Base-by-base conservation (phyloP, 2,797 vertebrate species). In the Rallus crepitans region DNA sequence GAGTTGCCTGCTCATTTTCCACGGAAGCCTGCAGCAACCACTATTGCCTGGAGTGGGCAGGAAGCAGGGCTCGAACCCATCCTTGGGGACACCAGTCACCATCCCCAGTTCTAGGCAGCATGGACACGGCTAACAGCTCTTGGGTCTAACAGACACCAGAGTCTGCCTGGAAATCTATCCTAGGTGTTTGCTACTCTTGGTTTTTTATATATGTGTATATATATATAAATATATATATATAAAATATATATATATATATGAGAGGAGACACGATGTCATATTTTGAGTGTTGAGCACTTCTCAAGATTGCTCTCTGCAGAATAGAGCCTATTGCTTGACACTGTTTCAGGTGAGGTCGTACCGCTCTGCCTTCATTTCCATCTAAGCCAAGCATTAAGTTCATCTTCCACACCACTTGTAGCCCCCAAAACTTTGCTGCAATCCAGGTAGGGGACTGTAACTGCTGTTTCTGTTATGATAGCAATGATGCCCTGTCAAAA, bases 381-480 rank as follows among this genome's bases (percentile, higher is more conserved):
- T 1, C 35, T 7, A 17, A 45, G 7, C 18, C 1, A 7, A 1
- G 37, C 9, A 0, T 7, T 47, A 4, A 27, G 13, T 31, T 16
- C 20, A 17, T 33, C 31, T 25, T 11, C 27, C 45, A 5, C 37
- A 7, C 31, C 0, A 7, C 31, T 2, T 11, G 7, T 18, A 3
- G 35, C 13, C 21, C 56, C 47, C 60, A 1, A 8, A 31, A 61
- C 28, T 52, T 45, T 4, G 8, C 15, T 25, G 30, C 18, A 15
- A 23, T 3, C 10, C 72, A 0, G 4, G 2, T 16, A 3, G 1
- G 12, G 42, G 2, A 20, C 60, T 21, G 53, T 5, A 15, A 0
- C 35, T 23, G 33, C 82, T 37, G 27, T 18, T 11, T 10, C n/a
- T 17, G 66, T 14, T 15, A 24, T 1, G 1, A 1, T 6, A 37